Conservation (phyloP, 2,797 vertebrate species). For the Gymnothorax javanicus region DNA sequence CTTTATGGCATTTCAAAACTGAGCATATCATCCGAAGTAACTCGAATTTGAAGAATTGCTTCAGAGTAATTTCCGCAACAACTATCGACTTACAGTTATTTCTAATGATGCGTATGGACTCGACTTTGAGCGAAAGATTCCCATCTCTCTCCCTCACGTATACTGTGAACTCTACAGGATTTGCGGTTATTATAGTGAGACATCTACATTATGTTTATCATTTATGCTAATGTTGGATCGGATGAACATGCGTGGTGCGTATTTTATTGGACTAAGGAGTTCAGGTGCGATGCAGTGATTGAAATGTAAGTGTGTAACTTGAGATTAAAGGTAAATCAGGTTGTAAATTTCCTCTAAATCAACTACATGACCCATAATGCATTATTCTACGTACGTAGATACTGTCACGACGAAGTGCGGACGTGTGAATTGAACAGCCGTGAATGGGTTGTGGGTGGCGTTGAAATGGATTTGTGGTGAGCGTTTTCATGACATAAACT, state of each 20-base stretch:
- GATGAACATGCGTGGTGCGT: neutral
- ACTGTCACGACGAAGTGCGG: slow-evolving; percentile 39
- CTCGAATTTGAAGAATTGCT: too few species aligned
- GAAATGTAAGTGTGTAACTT: neutral
- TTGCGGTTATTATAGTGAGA: slow-evolving; percentile 69
- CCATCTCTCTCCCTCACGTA: slow-evolving; percentile 51
- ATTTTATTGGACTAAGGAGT: neutral
- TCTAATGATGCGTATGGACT: neutral
- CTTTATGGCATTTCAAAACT: too few species aligned
- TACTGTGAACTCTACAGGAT: neutral
- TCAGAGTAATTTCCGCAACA: too few species aligned
- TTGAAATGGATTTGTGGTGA: slow-evolving; percentile 40
- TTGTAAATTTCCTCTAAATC: slow-evolving; percentile 9
- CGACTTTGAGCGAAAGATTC: neutral
- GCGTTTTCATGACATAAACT: slow-evolving; percentile 36
- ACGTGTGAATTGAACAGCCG: slow-evolving; percentile 44
- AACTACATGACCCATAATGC: slow-evolving; percentile 63
- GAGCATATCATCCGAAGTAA: too few species aligned
- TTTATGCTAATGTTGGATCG: neutral
- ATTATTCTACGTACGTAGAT: slow-evolving; percentile 53
- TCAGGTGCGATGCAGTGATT: neutral
- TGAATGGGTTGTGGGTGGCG: slow-evolving; percentile 54
- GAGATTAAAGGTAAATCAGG: neutral
- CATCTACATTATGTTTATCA: neutral
- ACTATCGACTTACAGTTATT: too few species aligned